Evolutionary conservation across 2,113 vertebrate genomes (phyloP).

Genomic region (Paratilapia polleni): DNA sequence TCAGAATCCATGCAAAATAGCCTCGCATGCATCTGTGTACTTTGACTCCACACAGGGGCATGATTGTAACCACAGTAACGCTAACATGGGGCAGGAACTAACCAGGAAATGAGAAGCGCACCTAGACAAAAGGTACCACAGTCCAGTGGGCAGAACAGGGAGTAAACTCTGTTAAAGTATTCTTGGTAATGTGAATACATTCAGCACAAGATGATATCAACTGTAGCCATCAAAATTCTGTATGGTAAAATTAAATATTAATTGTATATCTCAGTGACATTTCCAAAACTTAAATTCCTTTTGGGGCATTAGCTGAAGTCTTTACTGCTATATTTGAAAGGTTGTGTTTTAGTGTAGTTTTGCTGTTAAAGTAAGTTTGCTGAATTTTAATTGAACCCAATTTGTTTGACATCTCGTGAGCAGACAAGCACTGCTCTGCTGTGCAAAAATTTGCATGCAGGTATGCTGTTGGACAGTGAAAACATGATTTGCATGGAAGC

Average conservation of each 20-base stretch:
- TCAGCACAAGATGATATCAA: fast-evolving
- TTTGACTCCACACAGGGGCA: constrained; percentile 35
- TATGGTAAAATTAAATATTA: not conserved
- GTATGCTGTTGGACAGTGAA: not conserved
- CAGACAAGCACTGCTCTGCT: not conserved
- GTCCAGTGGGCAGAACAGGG: constrained; percentile 5
- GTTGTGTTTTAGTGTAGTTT: not conserved
- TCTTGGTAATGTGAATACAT: not conserved
- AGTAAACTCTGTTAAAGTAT: not conserved
- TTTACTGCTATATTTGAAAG: not conserved
- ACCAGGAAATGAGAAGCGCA: constrained; percentile 45
- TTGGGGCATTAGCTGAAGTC: not conserved
- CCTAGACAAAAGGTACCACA: constrained; percentile 32
- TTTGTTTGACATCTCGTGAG: constrained; percentile 18
- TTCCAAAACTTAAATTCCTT: not conserved
- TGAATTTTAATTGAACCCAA: not conserved
- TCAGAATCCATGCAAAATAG: constrained; percentile 53
- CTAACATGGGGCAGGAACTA: constrained; percentile 49
- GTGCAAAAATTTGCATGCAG: constrained; percentile 17
- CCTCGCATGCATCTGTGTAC: constrained; percentile 17
- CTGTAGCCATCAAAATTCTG: not conserved
- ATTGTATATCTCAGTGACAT: not conserved
- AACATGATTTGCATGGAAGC: constrained; percentile 30
- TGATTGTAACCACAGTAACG: constrained; percentile 72
- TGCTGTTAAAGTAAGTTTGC: not conserved